Evolutionary conservation across 2,888 invertebrate genomes (phyloP).

Genomic region (Dolichomitus sp.): DNA sequence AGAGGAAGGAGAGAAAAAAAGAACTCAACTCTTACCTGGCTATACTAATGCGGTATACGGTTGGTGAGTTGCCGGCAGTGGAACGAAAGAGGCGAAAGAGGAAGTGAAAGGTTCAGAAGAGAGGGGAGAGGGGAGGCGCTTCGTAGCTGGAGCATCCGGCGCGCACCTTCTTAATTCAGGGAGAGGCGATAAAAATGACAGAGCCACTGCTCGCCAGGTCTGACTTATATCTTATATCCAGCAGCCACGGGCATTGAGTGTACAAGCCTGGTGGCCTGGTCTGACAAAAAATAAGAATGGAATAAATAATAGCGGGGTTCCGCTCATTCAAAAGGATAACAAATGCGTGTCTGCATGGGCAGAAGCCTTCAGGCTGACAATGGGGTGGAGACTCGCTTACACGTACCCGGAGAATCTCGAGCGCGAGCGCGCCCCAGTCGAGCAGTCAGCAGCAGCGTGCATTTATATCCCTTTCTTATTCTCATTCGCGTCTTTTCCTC

Average conservation of each 20-base stretch:
- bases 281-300: conserved; percentile 85
- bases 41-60: conserved; percentile 58
- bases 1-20: conserved; percentile 26
- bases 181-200: conserved; percentile 86
- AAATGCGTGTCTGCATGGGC: conserved; percentile 84
- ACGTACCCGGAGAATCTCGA: conserved; percentile 69
- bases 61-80: conserved; percentile 47
- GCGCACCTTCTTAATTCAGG: conserved; percentile 85
- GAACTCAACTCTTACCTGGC: conserved; percentile 45
- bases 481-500: conserved; percentile 34
- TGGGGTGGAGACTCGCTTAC: conserved; percentile 83
- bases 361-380: conserved; percentile 76
- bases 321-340: conserved; percentile 85
- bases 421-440: conserved; percentile 42
- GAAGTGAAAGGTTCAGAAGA: conserved; percentile 61
- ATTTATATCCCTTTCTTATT: conserved; percentile 48
- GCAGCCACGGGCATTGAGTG: conserved; percentile 61
- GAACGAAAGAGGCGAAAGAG: conserved; percentile 48
- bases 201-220: conserved; percentile 83
- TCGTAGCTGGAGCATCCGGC: conserved; percentile 68
- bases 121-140: conserved; percentile 67
- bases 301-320: conserved; percentile 85
- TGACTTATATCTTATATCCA: conserved; percentile 84
- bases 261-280: conserved; percentile 68
- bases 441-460: conserved; percentile 54